Base-by-base conservation (phyloP, 2,113 vertebrate genomes). In the Morone saxatilis region DNA sequence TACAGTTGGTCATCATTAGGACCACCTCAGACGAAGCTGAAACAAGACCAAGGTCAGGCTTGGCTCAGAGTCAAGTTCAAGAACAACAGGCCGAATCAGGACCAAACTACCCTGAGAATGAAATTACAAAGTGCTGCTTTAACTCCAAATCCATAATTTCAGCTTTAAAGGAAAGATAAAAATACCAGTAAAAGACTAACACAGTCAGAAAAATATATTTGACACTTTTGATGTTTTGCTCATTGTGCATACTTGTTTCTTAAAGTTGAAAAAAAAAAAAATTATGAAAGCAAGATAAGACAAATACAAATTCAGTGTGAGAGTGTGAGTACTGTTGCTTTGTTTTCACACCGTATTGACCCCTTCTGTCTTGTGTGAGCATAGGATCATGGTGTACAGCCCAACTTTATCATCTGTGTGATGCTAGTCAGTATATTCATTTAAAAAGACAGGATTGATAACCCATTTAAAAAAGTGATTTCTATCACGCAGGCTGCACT, bases 361-460 rank as follows among this genome's bases (percentile, higher is more conserved):
- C 86, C 25, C 22, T 74, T 41, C 11, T 13, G 25, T 47, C 69
- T 50, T 16, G 17, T 40, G 51, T 41, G 45, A 66, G 65, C 80
- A 38, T 19, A 5, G n/a, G 40, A 66, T 68, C 11, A 71, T 0
- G 5, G 41, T 67, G 20, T 79, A 54, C 59, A 63, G 71, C 57
- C 59, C 25, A 51, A 57, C 60, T 13, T 25, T 25, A 82, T 73
- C 50, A 10, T 19, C 53, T 41, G 14, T 41, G 17, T 78, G 73
- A 67, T 59, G 22, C 48, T n/a, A 19, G 25, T 57, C 47, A 38
- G 38, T 59, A 16, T 71, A 25, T 83, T 82, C 43, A 81, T 86
- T 88, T n/a, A 60, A 76, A 65, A 71, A 84, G 86, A 84, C 60
- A 50, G 41, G 67, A 19, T 7, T 47, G 73, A 87, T 65, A 73